Evolutionary conservation across 2,797 vertebrate species (phyloP).

Genomic region (Nasua narica): DNA sequence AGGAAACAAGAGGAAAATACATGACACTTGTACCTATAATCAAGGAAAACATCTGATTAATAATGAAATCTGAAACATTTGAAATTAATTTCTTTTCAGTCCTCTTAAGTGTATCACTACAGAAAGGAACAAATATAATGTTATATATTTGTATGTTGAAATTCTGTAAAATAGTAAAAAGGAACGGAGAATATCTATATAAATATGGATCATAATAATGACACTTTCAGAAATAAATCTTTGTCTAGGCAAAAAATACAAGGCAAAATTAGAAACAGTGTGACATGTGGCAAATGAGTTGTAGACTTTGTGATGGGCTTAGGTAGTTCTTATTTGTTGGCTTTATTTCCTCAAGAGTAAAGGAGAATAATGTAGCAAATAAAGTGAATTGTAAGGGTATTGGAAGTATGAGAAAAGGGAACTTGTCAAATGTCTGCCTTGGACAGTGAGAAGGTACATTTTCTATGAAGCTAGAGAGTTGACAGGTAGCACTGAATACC

Average conservation of each 20-base stretch:
- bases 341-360: not conserved
- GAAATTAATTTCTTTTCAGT: not conserved
- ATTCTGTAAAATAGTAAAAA: not conserved
- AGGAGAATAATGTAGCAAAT: not conserved
- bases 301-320: not conserved
- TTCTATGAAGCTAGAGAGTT: not conserved
- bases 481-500: not conserved
- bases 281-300: not conserved
- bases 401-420: not conserved
- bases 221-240: not conserved
- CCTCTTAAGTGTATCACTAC: not conserved
- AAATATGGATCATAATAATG: not conserved
- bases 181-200: not conserved
- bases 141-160: not conserved
- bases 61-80: not conserved
- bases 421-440: not conserved
- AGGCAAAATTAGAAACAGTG: not conserved
- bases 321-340: not conserved
- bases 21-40: not conserved
- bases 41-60: not conserved
- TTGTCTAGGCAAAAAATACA: not conserved
- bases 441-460: not conserved
- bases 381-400: not conserved
- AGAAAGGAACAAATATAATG: not conserved
- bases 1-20: not conserved